A percentile compares a stretch with the other conserved stretches of the same genome.
These are phyloP conservation scores for Ectemnius cavifrons DNA, from an alignment of 2,888 invertebrate genomes.

Conservation along the genomic window DNA sequence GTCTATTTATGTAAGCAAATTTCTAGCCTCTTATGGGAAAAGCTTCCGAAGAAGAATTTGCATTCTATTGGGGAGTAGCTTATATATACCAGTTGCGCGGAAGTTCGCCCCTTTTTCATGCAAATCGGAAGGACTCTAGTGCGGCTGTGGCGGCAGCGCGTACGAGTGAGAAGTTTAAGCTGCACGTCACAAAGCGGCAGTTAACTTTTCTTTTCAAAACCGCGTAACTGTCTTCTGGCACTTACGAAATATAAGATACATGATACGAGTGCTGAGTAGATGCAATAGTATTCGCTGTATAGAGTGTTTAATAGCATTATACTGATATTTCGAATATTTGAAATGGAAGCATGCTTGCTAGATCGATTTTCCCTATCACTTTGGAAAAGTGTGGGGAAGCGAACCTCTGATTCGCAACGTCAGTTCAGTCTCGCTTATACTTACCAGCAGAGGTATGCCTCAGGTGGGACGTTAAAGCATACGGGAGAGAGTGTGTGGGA, in stretches of 20 bases:
- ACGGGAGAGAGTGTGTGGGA: background rate
- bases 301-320: too few relatives aligned
- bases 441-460: background rate
- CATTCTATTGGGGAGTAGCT: conserved; percentile 67
- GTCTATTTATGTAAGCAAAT: conserved; percentile 70
- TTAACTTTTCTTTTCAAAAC: conserved; percentile 52
- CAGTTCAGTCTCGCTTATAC: too few relatives aligned
- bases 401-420: too few relatives aligned
- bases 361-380: too few relatives aligned
- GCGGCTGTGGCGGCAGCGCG: conserved; percentile 35
- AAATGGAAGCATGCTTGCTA: too few relatives aligned
- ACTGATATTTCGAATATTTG: too few relatives aligned
- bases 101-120: conserved; percentile 67
- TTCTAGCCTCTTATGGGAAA: conserved; percentile 56
- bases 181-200: conserved; percentile 54
- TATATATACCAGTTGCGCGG: conserved; percentile 64
- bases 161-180: conserved; percentile 15
- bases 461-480: background rate
- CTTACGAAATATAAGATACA: conserved; percentile 36
- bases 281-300: too few relatives aligned
- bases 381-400: too few relatives aligned
- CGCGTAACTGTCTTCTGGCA: conserved; percentile 33
- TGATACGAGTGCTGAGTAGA: too few relatives aligned
- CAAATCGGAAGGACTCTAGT: conserved; percentile 63
- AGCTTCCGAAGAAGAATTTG: conserved; percentile 69